Evolutionary conservation across 2,888 invertebrate genomes (phyloP), one percentile per base, ranked within the genome.

Genomic region (Drosophila kanekoi): DNA sequence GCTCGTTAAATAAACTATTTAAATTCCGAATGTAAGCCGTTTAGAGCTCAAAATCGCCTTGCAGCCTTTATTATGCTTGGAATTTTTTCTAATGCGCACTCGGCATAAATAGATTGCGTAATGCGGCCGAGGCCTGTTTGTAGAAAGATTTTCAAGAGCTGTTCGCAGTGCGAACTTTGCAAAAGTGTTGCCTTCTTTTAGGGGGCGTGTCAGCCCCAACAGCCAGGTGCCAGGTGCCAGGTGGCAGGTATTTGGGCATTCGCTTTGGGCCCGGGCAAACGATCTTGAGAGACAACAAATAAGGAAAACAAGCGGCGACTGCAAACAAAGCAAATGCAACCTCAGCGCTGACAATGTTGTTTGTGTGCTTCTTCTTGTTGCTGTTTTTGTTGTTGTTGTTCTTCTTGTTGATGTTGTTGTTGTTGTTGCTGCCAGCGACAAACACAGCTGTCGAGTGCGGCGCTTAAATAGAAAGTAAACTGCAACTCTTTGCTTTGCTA

Each of bases 381-480:
- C 3, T 33, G 35, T 37, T 57, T 23, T 44, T 48, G 47, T 9
- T 54, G 52, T 20, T 59, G 48, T 8, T 47, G 60, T 11, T 45
- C 37, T 16, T 47, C 28, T 28, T 63, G 45, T 28, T 59, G 56
- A 35, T 41, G 56, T 23, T 44, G 38, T 33, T 61, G 56, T 49
- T 73, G 35, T 44, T 78, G 69, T 58, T 70, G 70, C 45, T 63
- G 80, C 66, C 86, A 73, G 67, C 69, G 87, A 81, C 87, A 83
- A 83, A 88, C 89, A 81, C 84, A 83, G 89, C 84, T 88, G 87
- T 83, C 87, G 81, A 84, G 84, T 88, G 83, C 52, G 63, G 71
- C 78, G 84, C 87, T 81, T 89, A 89, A 89, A 87, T 87, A 89
- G 89, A 85, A 81, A 89, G 89, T 87, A 83, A 83, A 83, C 89